These are phyloP conservation scores for Peromyscus melanophrys DNA, from an alignment of 2,797 vertebrate species.

Conservation along the genomic window DNA sequence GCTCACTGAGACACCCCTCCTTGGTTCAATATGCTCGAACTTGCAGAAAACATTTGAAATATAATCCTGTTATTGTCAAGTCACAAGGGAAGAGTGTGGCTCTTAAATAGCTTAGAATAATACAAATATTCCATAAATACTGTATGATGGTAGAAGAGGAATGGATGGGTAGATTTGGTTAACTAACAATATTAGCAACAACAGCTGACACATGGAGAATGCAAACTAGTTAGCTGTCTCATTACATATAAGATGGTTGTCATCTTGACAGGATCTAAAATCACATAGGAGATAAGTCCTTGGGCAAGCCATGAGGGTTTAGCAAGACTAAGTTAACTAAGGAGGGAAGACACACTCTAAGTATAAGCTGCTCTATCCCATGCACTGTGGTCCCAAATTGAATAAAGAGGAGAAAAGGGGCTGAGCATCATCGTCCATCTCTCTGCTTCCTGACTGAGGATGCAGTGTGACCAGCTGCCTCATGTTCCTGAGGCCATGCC, in stretches of 20 bases:
- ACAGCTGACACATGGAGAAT: background rate
- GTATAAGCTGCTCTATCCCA: background rate
- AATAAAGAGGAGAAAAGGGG: too few species aligned
- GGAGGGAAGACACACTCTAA: too few species aligned
- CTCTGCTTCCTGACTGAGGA: background rate
- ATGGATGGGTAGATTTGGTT: too few species aligned
- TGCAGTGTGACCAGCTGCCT: background rate
- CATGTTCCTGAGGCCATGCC: background rate
- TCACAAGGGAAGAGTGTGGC: background rate
- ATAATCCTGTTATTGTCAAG: background rate
- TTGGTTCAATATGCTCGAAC: background rate
- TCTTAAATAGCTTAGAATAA: background rate
- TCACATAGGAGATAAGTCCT: background rate
- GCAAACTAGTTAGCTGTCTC: background rate
- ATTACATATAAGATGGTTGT: background rate
- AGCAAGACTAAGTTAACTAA: too few species aligned
- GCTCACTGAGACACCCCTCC: background rate
- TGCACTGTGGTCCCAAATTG: too few species aligned
- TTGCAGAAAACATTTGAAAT: background rate
- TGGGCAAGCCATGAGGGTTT: background rate
- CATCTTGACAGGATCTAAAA: background rate
- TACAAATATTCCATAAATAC: fast-evolving
- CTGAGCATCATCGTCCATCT: background rate
- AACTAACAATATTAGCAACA: too few species aligned
- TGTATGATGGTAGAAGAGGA: background rate